Percentiles rank a stretch among this genome's conserved stretches.
These are phyloP conservation scores for Physeter macrocephalus DNA, from an alignment of 2,113 vertebrate genomes.

Conservation along the genomic window DNA sequence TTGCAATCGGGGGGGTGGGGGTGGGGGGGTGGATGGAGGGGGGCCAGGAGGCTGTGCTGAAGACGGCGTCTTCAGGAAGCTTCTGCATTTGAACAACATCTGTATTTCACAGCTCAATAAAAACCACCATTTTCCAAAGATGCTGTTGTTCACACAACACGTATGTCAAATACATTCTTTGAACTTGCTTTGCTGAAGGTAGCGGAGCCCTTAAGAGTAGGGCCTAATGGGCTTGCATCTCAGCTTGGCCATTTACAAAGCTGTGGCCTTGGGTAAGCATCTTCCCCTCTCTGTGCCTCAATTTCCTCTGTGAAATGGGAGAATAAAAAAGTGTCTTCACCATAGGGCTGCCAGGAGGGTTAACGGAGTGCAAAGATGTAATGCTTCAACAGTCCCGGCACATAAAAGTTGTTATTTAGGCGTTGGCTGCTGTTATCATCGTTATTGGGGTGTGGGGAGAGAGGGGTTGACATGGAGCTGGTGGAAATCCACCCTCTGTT, in stretches of 20 bases:
- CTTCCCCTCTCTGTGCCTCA: background rate
- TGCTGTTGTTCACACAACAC: background rate
- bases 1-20: no score
- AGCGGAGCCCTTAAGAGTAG: background rate
- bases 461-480: background rate
- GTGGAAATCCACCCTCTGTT: background rate
- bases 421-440: background rate
- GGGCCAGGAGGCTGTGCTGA: background rate
- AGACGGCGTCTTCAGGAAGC: fast-evolving
- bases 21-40: no score
- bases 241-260: background rate
- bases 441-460: background rate
- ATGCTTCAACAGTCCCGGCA: background rate
- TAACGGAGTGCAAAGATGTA: background rate
- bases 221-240: background rate
- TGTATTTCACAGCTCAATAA: background rate
- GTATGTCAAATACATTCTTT: background rate
- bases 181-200: background rate
- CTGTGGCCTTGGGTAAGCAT: background rate
- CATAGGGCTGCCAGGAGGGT: background rate
- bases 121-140: background rate
- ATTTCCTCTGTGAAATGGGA: background rate
- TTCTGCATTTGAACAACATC: background rate
- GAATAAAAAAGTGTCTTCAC: background rate
- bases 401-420: background rate